Conservation (phyloP, 2,888 invertebrate genomes). For the Machimus atricapillus region DNA sequence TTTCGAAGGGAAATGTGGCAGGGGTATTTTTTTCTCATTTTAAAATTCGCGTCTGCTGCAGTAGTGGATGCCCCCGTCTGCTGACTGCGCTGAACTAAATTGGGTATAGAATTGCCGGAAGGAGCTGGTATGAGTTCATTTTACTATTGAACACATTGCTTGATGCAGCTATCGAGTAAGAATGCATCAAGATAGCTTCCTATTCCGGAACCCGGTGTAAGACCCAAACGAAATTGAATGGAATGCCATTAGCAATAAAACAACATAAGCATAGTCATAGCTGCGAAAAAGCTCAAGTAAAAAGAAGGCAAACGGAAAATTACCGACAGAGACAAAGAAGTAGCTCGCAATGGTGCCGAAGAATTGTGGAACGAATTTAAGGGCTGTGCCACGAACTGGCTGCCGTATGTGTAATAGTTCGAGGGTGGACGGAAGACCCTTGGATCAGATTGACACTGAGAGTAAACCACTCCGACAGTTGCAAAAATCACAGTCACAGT, state of each 20-base stretch:
- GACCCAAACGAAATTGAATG: constrained; percentile 34
- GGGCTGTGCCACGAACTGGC: neutral
- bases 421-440: neutral
- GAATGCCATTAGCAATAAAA: constrained; percentile 39
- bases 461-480: constrained; percentile 3
- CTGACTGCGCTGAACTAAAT: constrained; percentile 34
- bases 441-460: constrained; percentile 5
- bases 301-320: constrained; percentile 25
- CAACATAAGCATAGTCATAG: constrained; percentile 30
- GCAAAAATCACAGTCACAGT: constrained; percentile 20
- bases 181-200: constrained; percentile 27
- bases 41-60: constrained; percentile 25
- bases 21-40: neutral
- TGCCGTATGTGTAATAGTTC: neutral
- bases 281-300: constrained; percentile 10
- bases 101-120: constrained; percentile 33
- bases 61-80: neutral
- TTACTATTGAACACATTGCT: constrained; percentile 26
- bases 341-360: neutral
- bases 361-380: neutral
- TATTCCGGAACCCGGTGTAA: constrained; percentile 14
- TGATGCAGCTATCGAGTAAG: neutral
- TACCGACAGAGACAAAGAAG: constrained; percentile 33
- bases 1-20: neutral
- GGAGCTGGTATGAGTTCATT: constrained; percentile 14